Base-by-base conservation (phyloP, 2,113 vertebrate genomes). In the Brevimyrus niger region DNA sequence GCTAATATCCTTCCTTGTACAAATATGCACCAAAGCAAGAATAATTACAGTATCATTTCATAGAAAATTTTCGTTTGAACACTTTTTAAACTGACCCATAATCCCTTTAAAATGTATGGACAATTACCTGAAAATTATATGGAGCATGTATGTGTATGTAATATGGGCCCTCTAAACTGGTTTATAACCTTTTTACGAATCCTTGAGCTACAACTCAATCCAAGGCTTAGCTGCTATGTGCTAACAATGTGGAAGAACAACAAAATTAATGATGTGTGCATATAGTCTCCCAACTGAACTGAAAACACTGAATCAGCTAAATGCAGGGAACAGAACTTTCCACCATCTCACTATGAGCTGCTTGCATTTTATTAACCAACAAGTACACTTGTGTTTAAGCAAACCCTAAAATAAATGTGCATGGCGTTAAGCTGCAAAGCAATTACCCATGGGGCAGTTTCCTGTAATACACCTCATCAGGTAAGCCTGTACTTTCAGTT, bases 211-310 rank as follows among this genome's bases (percentile, higher is more conserved):
- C 31, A 42, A 17, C 31, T 76, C 31, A 76, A 76, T 42, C 73
- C 35, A 80, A 80, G 73, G 73, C 35, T 80, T 35, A 38, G 73
- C 73, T 80, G 73, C 15, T 80, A 80, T 80, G 35, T 80, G 73
- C 35, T 80, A 38, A 80, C 73, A 80, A 80, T 80, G 73, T 42
- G 73, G 73, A 15, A 17, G 73, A 80, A 80, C 35, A 80, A 80
- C 73, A 42, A 80, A 80, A 80, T 80, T 80, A 80, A 80, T 80
- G 73, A 80, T 42, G 73, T 80, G 73, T 80, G 35, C 73, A 42
- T 35, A 76, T 19, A 80, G 31, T 80, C 73, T 80, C 73, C 73
- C 31, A 80, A 42, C 73, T 80, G 73, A 80, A 42, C 73, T 80
- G 73, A 80, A 80, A 19, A 42, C 35, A 19, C 35, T 80, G 73